A percentile compares a stretch with the other conserved stretches of the same genome.
phyloP scores from a whole-genome alignment of 2,113 vertebrate species.

The Orthonyx spaldingii region DNA sequence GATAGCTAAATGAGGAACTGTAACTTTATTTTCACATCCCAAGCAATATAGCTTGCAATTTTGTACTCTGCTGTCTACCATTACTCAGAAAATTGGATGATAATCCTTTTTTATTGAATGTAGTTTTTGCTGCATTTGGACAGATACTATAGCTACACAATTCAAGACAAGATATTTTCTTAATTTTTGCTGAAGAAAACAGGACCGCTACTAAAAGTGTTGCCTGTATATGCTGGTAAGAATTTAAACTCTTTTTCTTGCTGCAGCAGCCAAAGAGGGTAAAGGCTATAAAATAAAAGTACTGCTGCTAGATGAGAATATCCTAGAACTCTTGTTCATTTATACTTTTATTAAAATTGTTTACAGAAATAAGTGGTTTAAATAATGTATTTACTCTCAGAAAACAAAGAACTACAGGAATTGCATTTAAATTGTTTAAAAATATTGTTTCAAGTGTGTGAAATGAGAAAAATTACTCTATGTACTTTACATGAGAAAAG shows the following conservation, averaged over 20 bases:
- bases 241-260: not conserved
- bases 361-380: not conserved
- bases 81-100: not conserved
- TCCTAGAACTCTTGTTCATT: not conserved
- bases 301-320: not conserved
- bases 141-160: not conserved
- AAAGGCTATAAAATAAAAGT: not conserved
- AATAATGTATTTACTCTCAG: not conserved
- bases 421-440: not conserved
- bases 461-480: not conserved
- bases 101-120: not conserved
- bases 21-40: not conserved
- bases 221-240: not conserved
- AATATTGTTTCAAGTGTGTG: not conserved
- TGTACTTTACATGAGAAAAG: not conserved
- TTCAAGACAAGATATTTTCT: not conserved
- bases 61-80: not conserved
- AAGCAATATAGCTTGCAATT: not conserved
- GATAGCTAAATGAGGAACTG: not conserved
- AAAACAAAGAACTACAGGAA: fast-evolving
- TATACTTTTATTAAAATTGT: not conserved
- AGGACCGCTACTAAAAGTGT: fast-evolving
- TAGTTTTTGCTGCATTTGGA: not conserved
- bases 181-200: not conserved
- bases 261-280: fast-evolving